Base-by-base conservation (phyloP, 2,113 vertebrate species). In the Tyto alba region DNA sequence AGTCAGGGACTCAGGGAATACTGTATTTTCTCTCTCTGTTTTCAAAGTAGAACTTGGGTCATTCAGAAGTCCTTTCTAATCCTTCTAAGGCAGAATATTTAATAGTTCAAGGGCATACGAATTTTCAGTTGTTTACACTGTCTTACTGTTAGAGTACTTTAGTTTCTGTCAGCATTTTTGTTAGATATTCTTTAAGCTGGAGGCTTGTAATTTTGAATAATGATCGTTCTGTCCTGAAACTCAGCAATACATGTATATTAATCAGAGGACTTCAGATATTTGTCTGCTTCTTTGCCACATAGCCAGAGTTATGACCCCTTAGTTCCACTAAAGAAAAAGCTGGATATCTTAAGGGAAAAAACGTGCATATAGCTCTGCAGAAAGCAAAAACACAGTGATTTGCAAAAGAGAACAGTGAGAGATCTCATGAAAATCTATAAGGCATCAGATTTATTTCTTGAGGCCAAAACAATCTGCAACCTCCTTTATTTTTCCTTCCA, bases 1-100 rank as follows among this genome's bases (percentile, higher is more conserved):
- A 90, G 86, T 69, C 66, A 34, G 77, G 53, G 92, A 82, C 66
- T 95, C 40, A 12, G 90, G 83, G 92, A 95, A 91, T 95, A 60
- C 69, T 62, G 20, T 40, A 72, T 85, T 95, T 95, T 95, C 86
- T 89, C 56, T 63, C 68, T 87, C 14, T 87, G 32, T 81, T 94
- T 95, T 79, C 83, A 82, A 82, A 96, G 66, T 60, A 96, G 66
- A 82, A 68, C 80, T 32, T 73, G 71, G 85, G 89, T 82, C 77
- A 76, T 34, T 87, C 73, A 91, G 80, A 92, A 94, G 76, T 87
- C 66, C 57, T 72, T 90, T 93, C 79, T 89, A 95, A 96, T 95
- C 60, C 74, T 95, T 94, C 68, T 69, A 94, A 75, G 64, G 48
- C 38, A 52, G 77, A 95, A 91, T 78, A 96, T 93, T 90, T 96